Base-by-base conservation (phyloP, 2,797 vertebrate species). In the Gallinago stenura region DNA sequence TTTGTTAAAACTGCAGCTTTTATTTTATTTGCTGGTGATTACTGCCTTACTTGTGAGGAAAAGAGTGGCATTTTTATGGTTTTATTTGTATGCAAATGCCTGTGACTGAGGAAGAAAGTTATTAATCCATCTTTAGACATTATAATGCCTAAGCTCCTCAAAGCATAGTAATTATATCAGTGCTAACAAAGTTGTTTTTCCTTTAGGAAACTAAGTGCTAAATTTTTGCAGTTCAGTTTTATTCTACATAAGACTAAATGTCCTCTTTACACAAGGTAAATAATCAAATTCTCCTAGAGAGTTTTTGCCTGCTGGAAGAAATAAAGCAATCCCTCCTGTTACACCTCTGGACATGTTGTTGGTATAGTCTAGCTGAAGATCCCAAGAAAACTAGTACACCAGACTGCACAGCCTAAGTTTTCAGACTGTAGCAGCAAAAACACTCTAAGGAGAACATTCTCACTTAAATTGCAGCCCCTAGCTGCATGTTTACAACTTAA, bases 71-170 rank as follows among this genome's bases (percentile, higher is more conserved):
- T 51, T 95, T 94, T 95, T 75, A 71, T 69, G 15, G 28, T 48
- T 80, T 68, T 41, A 45, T 78, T 93, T 75, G 35, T 80, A 87
- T 84, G 53, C 33, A 66, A 76, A 79, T 88, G 11, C 7, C 12
- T 58, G 5, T 77, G 48, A 66, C 41, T 9, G 15, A 51, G 56
- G 25, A 96, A 93, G 54, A 94, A 96, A 89, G 15, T 96, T 97
- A 93, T 95, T 97, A 97, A 97, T 95, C 79, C 76, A 68, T 89
- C 69, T 97, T 97, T 97, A 96, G 91, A 95, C 92, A 87, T 28
- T 28, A 97, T 93, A 77, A 92, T 20, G 5, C 43, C 60, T 96
- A 71, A 95, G 78, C 48, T 95, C 76, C 80, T 98, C 85, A 92
- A 96, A 92, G 82, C 78, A 94, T 26, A 79, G 66, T 94, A 90